phyloP scores from a whole-genome alignment of 2,888 invertebrate species.

The Thymelicus acteon region DNA sequence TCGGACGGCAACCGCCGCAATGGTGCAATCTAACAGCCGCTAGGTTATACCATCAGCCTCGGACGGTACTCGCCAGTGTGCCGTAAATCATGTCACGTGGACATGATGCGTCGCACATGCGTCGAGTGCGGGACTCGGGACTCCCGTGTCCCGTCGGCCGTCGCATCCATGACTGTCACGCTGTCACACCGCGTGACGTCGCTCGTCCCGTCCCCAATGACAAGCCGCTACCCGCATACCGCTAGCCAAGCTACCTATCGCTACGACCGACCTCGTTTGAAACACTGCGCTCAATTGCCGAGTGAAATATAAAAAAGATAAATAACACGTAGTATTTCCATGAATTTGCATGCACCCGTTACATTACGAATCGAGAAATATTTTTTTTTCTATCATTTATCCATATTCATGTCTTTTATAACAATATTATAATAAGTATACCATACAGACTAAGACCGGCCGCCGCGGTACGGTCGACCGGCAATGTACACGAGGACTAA shows the following conservation, averaged over 20 bases:
- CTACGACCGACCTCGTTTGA: constrained; percentile 66
- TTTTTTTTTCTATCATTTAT: constrained; percentile 77
- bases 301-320: constrained; percentile 84
- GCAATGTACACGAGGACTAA: constrained; percentile 83
- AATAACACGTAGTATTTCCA: constrained; percentile 82
- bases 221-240: constrained; percentile 59
- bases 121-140: constrained; percentile 4
- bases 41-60: constrained; percentile 33
- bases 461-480: constrained; percentile 69
- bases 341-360: constrained; percentile 84
- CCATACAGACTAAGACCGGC: constrained; percentile 77
- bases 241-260: constrained; percentile 49
- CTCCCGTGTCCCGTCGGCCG: constrained; percentile 16
- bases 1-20: neutral
- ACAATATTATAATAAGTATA: constrained; percentile 78
- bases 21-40: constrained; percentile 29
- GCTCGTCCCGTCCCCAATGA: constrained; percentile 46
- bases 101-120: constrained; percentile 27
- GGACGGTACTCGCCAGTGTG: constrained; percentile 32
- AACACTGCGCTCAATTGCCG: constrained; percentile 76
- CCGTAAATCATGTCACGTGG: constrained; percentile 38
- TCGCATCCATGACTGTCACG: constrained; percentile 17
- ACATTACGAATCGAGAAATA: constrained; percentile 82
- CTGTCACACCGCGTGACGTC: neutral
- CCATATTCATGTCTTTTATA: constrained; percentile 81